Evolutionary conservation across 1,140 invertebrate species (phyloP), one percentile per base, ranked within the genome.

Genomic region (Pachyrhynchus sulphureomaculatus): DNA sequence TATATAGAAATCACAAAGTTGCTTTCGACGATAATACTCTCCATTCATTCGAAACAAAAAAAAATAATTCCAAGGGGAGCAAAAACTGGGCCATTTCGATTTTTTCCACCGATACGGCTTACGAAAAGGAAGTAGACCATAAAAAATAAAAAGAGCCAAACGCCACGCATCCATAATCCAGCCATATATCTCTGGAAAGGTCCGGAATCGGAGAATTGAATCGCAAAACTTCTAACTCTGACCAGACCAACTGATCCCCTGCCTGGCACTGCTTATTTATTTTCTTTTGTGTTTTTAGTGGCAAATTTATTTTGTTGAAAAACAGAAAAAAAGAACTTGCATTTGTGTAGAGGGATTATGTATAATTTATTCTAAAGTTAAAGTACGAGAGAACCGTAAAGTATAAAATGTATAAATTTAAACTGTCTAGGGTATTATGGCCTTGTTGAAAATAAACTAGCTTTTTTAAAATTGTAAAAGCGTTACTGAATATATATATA

Each of bases 201-300:
- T 29, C 42, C 42, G 26, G 53, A 56, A 56, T 56, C 45, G 39
- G 24, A 18, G 39, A 56, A 56, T 56, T 56, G 53, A 56, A 56
- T 56, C 41, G 53, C 53, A 56, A 56, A 56, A 56, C 42, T 56
- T 56, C 53, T 32, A 56, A 56, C 53, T 56, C 45, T 47, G 39
- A 56, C 53, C 39, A 56, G 37, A 36, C 51, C 51, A 53, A 53
- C 51, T 53, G 51, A 53, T 53, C 51, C 34, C 36, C 51, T 33
- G 29, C 13, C 36, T 39, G 17, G 29, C n/a, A 15, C 20, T 53
- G 51, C 51, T 53, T 53, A 53, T 53, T 53, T 53, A 53, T 53
- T 53, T 53, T 53, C 51, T 53, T 53, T 53, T 53, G 51, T 53
- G 36, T 53, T 39, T 53, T 53, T 53, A 53, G 51, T 53, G 51